Evolutionary conservation across 2,888 invertebrate species (phyloP), one percentile per base, ranked within the genome.

Genomic region (Nineta flava): DNA sequence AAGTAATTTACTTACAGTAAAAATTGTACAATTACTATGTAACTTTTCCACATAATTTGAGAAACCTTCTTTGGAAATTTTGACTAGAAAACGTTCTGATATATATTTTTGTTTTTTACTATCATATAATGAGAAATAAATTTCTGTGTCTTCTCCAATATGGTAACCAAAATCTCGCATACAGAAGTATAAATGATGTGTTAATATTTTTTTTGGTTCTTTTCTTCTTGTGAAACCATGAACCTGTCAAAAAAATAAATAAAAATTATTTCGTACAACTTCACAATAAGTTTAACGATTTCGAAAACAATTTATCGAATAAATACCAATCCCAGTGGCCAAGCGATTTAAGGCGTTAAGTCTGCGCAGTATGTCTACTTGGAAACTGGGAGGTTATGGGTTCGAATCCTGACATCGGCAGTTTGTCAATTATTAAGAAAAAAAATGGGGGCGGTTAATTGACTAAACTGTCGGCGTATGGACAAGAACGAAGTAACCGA

Each of bases 151-250:
- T 65, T 94, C 91, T 0, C 87, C 85, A 2, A 91, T 81, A 47
- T 86, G 83, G 63, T 87, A 87, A 0, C 87, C 87, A 63, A 92
- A 92, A 65, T 90, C 87, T 13, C 88, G 71, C 81, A 90, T 84
- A 61, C 86, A 87, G 65, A 91, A 84, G 67, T 88, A 82, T 31
- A 93, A 72, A 66, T 93, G 85, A 64, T 86, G 83, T 1, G 82
- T 81, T 35, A 80, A 68, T 2, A 75, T 71, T 61, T 76, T 77
- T 52, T 70, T 72, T 48, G 68, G 67, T 59, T 75, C 76, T 57
- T 72, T 72, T 48, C 75, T 69, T 52, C 66, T 17, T 48, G 42
- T 13, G n/a, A 48, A 41, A 21, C 48, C 48, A 41, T 19, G 40
- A 10, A 26, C 34, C 48, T 48, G n/a, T 2, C 17, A 43, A 31